Evolutionary conservation across 2,888 invertebrate genomes (phyloP).

Genomic region (Nymphalis polychloros): DNA sequence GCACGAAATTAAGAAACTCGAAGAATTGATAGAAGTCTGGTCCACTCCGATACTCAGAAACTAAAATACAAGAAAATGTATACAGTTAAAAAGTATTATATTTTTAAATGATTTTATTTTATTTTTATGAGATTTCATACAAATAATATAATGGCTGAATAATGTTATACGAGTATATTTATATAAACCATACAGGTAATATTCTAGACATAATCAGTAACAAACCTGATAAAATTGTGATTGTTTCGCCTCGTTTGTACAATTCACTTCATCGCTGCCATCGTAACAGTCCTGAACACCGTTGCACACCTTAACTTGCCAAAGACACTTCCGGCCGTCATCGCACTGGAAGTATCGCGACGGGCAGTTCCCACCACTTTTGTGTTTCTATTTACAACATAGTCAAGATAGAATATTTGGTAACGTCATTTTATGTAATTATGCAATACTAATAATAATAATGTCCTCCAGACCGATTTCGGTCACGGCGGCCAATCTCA

Average conservation of each 20-base stretch:
- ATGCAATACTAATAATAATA: too few relatives aligned
- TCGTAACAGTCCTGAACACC: constrained; percentile 87
- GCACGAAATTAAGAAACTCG: constrained; percentile 85
- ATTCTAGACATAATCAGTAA: background rate
- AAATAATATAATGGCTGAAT: too few relatives aligned
- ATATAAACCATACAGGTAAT: too few relatives aligned
- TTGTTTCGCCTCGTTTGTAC: constrained; percentile 61
- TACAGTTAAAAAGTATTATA: too few relatives aligned
- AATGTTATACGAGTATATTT: too few relatives aligned
- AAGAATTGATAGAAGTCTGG: constrained; percentile 82
- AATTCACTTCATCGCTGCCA: constrained; percentile 87
- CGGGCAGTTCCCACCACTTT: constrained; percentile 47
- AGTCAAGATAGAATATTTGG: too few relatives aligned
- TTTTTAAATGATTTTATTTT: too few relatives aligned
- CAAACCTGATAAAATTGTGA: constrained; percentile 20
- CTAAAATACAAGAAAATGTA: constrained; percentile 44
- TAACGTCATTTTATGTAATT: too few relatives aligned
- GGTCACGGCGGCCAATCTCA: too few relatives aligned
- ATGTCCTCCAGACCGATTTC: too few relatives aligned
- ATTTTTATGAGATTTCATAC: too few relatives aligned
- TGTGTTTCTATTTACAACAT: constrained; percentile 26
- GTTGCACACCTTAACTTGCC: constrained; percentile 84
- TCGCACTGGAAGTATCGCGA: constrained; percentile 63
- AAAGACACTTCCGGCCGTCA: constrained; percentile 79
- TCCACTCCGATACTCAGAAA: constrained; percentile 85